Evolutionary conservation across 2,888 invertebrate species (phyloP), one percentile per base, ranked within the genome.

Genomic region (Liopterus haemorrhoidalis): DNA sequence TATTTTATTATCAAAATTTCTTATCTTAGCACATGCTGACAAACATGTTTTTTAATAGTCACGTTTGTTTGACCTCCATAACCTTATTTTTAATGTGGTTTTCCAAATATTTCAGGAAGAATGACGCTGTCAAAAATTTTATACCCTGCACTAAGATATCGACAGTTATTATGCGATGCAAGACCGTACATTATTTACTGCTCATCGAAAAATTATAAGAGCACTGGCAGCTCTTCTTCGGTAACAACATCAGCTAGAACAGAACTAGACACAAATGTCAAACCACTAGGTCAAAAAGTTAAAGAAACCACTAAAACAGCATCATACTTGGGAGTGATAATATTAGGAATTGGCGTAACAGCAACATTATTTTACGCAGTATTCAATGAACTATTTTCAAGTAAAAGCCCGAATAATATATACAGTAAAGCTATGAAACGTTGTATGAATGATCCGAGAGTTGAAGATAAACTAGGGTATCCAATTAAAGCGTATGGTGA

Each of bases 401-500:
- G 82, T 49, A 83, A 84, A 54, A 93, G 92, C 65, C 82, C 91
- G 0, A 89, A 86, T 66, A 86, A 81, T 57, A 78, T 93, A 46
- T 94, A 91, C 63, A 79, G 82, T 12, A 76, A 78, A 56, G 87
- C 93, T 2, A 71, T 87, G 14, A 79, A 86, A 48, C 74, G 77
- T 56, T 89, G 91, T 59, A 77, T 79, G 54, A 74, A 81, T 57
- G 83, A 92, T 69, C 71, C 79, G 4, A 74, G 82, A 59, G 76
- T 94, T 1, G 76, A 81, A 59, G 87, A 91, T 68, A 76, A 82
- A n/a, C 70, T 94, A 41, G 95, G 95, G n/a, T 73, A 81, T 49
- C 92, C 93, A 4, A 85, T 95, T 21, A 91, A 85, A 65, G 88
- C 87, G 1, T 89, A 79, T 67, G 94, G 94, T 0, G 92, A 93